A percentile compares a stretch with the other conserved stretches of the same genome.
phyloP scores from a whole-genome alignment of 2,888 invertebrate genomes.

The Dendrolimus houi region DNA sequence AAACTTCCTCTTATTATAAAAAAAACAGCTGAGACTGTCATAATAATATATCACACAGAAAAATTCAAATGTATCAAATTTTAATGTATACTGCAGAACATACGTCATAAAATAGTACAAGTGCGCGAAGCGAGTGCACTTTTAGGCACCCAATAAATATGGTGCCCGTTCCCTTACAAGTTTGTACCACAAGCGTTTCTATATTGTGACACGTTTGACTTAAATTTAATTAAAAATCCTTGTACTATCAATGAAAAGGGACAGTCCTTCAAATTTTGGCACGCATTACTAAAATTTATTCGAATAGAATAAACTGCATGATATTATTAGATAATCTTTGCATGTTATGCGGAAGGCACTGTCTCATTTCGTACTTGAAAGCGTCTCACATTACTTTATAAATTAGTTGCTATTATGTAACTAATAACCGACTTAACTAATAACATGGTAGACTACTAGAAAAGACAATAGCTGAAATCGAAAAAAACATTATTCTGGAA shows the following conservation, averaged over 20 bases:
- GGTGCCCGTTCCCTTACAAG: too few species aligned
- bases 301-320: not conserved
- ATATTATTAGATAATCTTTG: not conserved
- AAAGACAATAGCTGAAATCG: too few species aligned
- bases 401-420: not conserved
- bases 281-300: not conserved
- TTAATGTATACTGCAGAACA: too few species aligned
- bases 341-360: not conserved
- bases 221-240: too few species aligned
- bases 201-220: too few species aligned
- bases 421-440: not conserved
- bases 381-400: not conserved
- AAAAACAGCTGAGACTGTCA: too few species aligned
- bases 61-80: too few species aligned
- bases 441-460: not conserved
- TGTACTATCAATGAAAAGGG: not conserved
- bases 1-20: too few species aligned
- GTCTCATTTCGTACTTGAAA: not conserved
- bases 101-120: conserved; percentile 1
- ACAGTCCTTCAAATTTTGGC: conserved; percentile 2
- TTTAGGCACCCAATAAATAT: not conserved
- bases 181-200: not conserved
- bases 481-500: too few species aligned
- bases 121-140: not conserved
- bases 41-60: too few species aligned